Evolutionary conservation across 2,797 vertebrate species (phyloP), one percentile per base, ranked within the genome.

Genomic region (Balearica regulorum): DNA sequence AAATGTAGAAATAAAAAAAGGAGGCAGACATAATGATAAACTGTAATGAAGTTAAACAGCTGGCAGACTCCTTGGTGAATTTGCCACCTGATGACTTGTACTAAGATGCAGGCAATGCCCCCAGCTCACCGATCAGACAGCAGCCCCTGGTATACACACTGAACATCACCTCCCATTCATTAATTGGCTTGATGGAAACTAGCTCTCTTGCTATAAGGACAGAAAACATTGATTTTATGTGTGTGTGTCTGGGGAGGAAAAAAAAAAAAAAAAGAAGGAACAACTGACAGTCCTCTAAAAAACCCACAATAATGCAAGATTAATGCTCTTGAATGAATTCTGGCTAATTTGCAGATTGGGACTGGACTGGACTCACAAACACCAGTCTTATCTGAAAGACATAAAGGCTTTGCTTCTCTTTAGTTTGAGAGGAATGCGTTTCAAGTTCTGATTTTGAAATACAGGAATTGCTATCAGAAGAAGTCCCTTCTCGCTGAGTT

Each of bases 61-160:
- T 99, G 98, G 98, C 90, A 53, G 94, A 87, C 97, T 98, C 98
- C 96, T 96, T 95, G 93, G 97, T 98, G 98, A 97, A 98, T 97
- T 90, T 95, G 97, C 97, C 98, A 98, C 98, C 98, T 98, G 96
- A 98, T 97, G 97, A 98, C 91, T 97, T 85, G 95, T 94, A 96
- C 91, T 54, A 83, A 97, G 98, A 98, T 86, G 95, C 72, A 91
- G 96, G 98, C 95, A 90, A 98, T 96, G 98, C 98, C 98, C 97
- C 90, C 97, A 98, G 98, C 97, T 95, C 97, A 90, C 92, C 6
- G 73, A 94, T 98, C 96, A 95, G 92, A 91, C 71, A 37, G 97
- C 89, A 95, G 88, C 93, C 88, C 93, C 96, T 93, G 94, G 77
- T 88, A 95, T 37, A 94, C 91, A 86, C 76, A 69, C 65, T 94